Conservation (phyloP, 1,140 invertebrate genomes). For the Globodera rostochiensis region DNA sequence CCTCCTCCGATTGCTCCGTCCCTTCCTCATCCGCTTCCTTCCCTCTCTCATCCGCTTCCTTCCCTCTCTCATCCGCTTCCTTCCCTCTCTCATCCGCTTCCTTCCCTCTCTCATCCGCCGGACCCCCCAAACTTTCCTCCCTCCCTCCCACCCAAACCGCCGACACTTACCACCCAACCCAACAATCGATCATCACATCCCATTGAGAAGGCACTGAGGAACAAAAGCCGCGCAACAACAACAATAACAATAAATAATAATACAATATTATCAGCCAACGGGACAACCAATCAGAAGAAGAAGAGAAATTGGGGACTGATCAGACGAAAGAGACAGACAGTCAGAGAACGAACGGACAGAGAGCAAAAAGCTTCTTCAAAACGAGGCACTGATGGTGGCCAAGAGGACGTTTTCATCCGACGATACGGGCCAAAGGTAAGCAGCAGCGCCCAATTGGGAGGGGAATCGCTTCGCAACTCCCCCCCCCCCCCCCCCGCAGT, state of each 20-base stretch:
- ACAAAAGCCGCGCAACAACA: constrained; percentile 2
- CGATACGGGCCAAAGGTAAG: no score
- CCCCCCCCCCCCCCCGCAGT: background rate
- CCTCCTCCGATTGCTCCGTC: background rate
- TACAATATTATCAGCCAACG: background rate
- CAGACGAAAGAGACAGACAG: no score
- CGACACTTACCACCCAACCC: background rate
- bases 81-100: background rate
- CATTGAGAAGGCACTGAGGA: background rate
- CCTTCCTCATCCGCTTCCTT: background rate
- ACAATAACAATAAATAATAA: background rate
- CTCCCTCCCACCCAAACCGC: background rate
- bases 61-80: background rate
- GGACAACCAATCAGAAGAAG: background rate
- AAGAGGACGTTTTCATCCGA: background rate
- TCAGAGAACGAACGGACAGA: no score
- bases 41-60: background rate
- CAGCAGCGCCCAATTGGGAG: no score
- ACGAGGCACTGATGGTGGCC: no score
- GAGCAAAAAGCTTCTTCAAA: no score
- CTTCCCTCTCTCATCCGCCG: background rate
- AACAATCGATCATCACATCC: background rate
- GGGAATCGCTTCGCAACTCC: background rate
- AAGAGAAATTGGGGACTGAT: background rate
- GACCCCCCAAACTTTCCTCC: background rate